Conservation (phyloP, 1,140 invertebrate species). For the Brachionus paranguensis region DNA sequence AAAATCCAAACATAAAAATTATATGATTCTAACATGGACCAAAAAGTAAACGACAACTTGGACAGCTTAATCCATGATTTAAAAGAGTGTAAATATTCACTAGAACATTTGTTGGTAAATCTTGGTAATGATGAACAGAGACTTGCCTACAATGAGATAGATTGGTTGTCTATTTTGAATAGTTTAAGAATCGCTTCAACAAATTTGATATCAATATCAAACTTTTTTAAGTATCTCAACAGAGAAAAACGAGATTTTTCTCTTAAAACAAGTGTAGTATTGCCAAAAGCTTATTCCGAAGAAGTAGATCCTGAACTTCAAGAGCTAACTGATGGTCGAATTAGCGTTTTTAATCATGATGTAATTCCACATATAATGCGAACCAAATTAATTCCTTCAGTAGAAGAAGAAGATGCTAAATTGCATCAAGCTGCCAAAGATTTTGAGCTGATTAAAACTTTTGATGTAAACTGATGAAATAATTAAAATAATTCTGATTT, state of each 20-base stretch:
- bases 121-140: constrained; percentile 2
- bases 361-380: constrained; percentile 32
- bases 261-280: constrained; percentile 10
- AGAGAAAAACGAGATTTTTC: background rate
- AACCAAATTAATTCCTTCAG: constrained; percentile 24
- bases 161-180: constrained; percentile 2
- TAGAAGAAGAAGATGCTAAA: constrained; percentile 36
- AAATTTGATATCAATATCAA: constrained; percentile 28
- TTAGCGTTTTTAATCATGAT: constrained; percentile 38
- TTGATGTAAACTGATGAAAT: background rate
- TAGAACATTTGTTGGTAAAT: background rate
- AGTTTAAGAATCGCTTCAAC: constrained; percentile 31
- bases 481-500: background rate
- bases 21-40: background rate
- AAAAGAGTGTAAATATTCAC: constrained; percentile 37
- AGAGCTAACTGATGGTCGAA: background rate
- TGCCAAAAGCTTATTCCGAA: constrained; percentile 26
- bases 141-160: background rate
- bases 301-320: constrained; percentile 34
- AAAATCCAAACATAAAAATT: background rate
- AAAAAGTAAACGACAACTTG: constrained; percentile 6
- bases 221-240: constrained; percentile 12
- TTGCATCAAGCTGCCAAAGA: constrained; percentile 34
- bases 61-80: constrained; percentile 18
- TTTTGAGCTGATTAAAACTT: background rate